Evolutionary conservation across 2,797 vertebrate species (phyloP).

Genomic region (Vespertilio murinus): DNA sequence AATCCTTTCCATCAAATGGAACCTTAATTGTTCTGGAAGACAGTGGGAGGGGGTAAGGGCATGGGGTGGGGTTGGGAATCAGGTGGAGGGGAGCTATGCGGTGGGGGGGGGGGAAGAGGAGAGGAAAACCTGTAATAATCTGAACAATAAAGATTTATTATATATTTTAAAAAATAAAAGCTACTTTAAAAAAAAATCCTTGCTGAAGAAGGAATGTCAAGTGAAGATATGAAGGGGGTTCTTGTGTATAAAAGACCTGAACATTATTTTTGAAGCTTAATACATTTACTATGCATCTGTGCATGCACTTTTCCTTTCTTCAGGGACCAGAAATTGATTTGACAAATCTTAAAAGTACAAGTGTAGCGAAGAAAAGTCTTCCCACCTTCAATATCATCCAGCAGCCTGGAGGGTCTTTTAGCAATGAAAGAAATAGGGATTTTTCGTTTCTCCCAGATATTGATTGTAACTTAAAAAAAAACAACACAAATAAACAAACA

Average conservation of each 20-base stretch:
- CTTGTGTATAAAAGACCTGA: background rate
- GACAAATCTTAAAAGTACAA: conserved; percentile 30
- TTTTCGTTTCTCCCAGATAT: conserved; percentile 49
- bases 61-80: no score
- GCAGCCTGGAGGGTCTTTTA: background rate
- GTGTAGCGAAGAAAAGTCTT: background rate
- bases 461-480: background rate
- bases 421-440: background rate
- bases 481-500: no score
- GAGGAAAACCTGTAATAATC: no score
- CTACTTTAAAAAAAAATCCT: conserved; percentile 18
- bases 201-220: conserved; percentile 7
- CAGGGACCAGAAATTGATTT: background rate
- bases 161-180: no score
- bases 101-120: no score
- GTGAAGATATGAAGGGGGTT: conserved; percentile 23
- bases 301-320: background rate
- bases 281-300: background rate
- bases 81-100: no score
- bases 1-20: conserved; percentile 1
- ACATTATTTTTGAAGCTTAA: conserved; percentile 50
- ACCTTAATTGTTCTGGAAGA: conserved; percentile 50
- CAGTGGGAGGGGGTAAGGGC: no score
- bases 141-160: no score
- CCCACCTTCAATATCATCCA: background rate